Evolutionary conservation across 2,888 invertebrate species (phyloP).

Genomic region (Plebejus anna): DNA sequence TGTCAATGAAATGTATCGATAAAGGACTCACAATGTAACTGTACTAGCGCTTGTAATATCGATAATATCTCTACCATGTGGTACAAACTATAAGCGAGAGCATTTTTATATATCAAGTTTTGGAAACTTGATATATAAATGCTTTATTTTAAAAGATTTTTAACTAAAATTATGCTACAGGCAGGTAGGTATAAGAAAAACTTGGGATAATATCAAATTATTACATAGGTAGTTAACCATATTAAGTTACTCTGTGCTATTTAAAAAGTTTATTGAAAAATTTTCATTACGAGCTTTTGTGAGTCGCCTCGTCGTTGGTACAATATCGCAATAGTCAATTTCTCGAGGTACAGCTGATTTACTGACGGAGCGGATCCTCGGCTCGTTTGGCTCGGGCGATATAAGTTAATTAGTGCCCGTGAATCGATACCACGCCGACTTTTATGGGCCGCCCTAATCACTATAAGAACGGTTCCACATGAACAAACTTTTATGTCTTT

Average conservation of each 20-base stretch:
- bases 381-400: slow-evolving; percentile 42
- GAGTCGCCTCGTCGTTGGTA: background rate
- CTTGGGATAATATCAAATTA: too few species aligned
- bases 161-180: too few species aligned
- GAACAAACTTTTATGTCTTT: background rate
- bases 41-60: slow-evolving; percentile 42
- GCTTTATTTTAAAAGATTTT: too few species aligned
- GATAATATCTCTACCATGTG: slow-evolving; percentile 56
- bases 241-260: too few species aligned
- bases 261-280: too few species aligned
- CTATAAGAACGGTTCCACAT: background rate
- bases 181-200: too few species aligned
- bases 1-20: slow-evolving; percentile 49
- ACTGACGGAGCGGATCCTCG: slow-evolving; percentile 33
- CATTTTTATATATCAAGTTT: background rate
- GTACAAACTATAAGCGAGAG: slow-evolving; percentile 38
- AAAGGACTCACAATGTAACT: slow-evolving; percentile 56
- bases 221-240: too few species aligned
- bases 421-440: slow-evolving; percentile 43
- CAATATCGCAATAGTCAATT: too few species aligned
- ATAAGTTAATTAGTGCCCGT: slow-evolving; percentile 48
- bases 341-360: background rate
- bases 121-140: too few species aligned
- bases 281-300: background rate
- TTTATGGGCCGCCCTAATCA: background rate